These are phyloP conservation scores for Antechinus stuartii DNA, from an alignment of 2,113 vertebrate species.

Conservation along the genomic window DNA sequence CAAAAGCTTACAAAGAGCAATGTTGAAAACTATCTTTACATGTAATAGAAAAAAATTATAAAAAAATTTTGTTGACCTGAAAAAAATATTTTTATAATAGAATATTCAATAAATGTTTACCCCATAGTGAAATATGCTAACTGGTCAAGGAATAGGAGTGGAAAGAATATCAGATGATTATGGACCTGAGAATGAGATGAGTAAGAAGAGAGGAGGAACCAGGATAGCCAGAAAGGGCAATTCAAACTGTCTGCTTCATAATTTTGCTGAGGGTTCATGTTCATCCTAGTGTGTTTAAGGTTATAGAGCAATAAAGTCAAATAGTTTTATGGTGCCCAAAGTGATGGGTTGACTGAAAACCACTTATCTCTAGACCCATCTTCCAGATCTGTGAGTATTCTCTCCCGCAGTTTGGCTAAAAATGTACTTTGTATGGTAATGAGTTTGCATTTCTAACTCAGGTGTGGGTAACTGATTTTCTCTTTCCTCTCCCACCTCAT, in stretches of 20 bases:
- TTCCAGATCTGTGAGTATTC: neutral
- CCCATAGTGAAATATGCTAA: neutral
- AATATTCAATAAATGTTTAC: neutral
- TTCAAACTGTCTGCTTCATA: neutral
- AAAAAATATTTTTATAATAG: neutral
- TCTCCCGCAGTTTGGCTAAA: neutral
- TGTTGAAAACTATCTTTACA: too few species aligned
- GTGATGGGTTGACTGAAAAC: neutral
- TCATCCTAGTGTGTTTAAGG: neutral
- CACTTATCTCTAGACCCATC: neutral
- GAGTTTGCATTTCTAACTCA: neutral
- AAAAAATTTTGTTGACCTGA: neutral
- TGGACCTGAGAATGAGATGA: neutral
- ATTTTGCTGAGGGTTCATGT: neutral
- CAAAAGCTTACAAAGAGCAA: too few species aligned
- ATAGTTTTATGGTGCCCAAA: neutral
- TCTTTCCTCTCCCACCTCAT: rapidly evolving
- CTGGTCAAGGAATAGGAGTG: neutral
- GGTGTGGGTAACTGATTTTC: neutral
- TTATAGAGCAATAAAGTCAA: neutral
- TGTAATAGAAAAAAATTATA: too few species aligned
- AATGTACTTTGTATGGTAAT: neutral
- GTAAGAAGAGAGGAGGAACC: neutral
- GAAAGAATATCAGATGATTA: neutral
- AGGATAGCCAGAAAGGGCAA: neutral